Conservation (phyloP, 2,888 invertebrate genomes). For the Epinotia ramella region DNA sequence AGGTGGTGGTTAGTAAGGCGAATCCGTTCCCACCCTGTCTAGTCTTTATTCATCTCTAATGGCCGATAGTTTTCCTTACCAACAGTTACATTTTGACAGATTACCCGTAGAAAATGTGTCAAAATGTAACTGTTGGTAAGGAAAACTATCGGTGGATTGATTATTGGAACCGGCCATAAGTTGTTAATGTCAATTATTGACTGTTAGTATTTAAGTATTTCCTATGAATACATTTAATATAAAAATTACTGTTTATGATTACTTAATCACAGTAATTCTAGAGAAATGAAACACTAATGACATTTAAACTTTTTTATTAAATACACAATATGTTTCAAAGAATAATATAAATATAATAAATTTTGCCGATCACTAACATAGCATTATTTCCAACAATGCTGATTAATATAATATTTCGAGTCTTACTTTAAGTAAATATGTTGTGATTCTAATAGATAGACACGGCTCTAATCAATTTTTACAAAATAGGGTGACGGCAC, state of each 20-base stretch:
- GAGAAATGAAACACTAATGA: constrained; percentile 68
- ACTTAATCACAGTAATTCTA: neutral
- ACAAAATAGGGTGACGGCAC: too few relatives aligned
- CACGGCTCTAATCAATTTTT: constrained; percentile 53
- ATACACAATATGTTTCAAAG: constrained; percentile 84
- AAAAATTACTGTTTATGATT: neutral
- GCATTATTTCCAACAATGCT: constrained; percentile 71
- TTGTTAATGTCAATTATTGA: neutral
- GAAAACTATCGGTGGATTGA: too few relatives aligned
- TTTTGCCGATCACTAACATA: constrained; percentile 73
- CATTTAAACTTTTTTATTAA: constrained; percentile 82
- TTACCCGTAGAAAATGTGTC: too few relatives aligned
- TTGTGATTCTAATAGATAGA: constrained; percentile 62
- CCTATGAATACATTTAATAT: constrained; percentile 20
- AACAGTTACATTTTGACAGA: too few relatives aligned
- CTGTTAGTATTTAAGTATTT: constrained; percentile 6
- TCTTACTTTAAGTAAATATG: constrained; percentile 63
- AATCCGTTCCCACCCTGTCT: constrained; percentile 96
- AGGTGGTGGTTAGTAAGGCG: constrained; percentile 98
- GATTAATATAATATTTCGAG: constrained; percentile 60
- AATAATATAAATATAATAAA: constrained; percentile 84
- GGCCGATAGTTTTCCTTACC: too few relatives aligned
- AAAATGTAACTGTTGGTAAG: too few relatives aligned
- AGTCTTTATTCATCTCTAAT: constrained; percentile 80
- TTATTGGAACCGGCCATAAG: too few relatives aligned